Evolutionary conservation across 2,888 invertebrate genomes (phyloP).

Genomic region (Agelastica alni): DNA sequence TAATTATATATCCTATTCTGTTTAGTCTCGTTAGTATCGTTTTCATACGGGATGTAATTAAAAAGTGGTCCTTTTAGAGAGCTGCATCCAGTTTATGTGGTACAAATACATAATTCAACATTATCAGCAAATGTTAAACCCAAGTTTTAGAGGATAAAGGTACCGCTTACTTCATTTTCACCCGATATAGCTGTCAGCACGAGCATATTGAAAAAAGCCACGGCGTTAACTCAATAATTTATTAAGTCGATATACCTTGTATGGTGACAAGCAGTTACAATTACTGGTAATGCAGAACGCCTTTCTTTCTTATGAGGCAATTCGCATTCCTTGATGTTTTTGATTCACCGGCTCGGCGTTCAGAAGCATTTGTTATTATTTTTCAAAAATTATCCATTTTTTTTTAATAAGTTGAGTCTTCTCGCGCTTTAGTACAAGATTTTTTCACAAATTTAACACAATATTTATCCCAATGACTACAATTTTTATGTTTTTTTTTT

Average conservation of each 20-base stretch:
- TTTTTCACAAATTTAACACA: too few relatives aligned
- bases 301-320: conserved; percentile 32
- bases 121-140: conserved; percentile 10
- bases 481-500: too few relatives aligned
- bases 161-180: conserved; percentile 28
- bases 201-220: conserved; percentile 43
- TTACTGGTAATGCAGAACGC: conserved; percentile 40
- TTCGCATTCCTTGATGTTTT: conserved; percentile 30
- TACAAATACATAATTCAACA: conserved; percentile 23
- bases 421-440: too few relatives aligned
- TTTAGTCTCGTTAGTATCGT: too few relatives aligned
- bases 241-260: conserved; percentile 45
- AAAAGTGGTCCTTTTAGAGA: too few relatives aligned
- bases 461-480: too few relatives aligned
- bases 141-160: conserved; percentile 18
- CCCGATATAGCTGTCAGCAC: conserved; percentile 37
- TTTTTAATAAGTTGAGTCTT: too few relatives aligned
- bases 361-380: conserved; percentile 13
- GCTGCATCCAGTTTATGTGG: too few relatives aligned
- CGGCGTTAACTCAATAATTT: conserved; percentile 47
- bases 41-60: too few relatives aligned
- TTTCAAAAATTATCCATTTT: too few relatives aligned
- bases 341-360: conserved; percentile 25
- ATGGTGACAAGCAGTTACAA: conserved; percentile 44
- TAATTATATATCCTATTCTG: too few relatives aligned